phyloP scores from a whole-genome alignment of 2,113 vertebrate genomes.

The Chaenocephalus aceratus region DNA sequence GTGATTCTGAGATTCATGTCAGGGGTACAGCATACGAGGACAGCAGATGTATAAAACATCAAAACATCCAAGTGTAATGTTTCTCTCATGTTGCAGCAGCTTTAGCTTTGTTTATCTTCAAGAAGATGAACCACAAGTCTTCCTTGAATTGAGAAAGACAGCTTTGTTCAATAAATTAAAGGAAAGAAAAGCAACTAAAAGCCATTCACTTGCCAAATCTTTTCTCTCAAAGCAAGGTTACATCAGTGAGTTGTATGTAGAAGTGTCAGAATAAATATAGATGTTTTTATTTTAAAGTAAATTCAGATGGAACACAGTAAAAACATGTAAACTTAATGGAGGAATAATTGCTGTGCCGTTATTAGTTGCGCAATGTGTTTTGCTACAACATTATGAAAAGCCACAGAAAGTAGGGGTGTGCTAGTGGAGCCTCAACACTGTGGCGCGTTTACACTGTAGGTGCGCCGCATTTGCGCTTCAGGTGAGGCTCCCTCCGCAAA shows the following conservation, averaged over 20 bases:
- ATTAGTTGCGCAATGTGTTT: constrained; percentile 10
- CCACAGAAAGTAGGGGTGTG: background rate
- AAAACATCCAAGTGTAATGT: constrained; percentile 11
- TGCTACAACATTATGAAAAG: background rate
- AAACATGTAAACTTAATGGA: background rate
- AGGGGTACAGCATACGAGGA: constrained; percentile 1
- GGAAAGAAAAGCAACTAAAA: background rate
- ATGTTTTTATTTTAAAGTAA: too few species aligned
- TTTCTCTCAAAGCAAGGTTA: background rate
- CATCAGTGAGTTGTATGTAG: too few species aligned
- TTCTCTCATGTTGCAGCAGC: constrained; percentile 18
- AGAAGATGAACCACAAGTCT: background rate
- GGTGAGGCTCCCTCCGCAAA: too few species aligned
- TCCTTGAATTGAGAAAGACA: constrained; percentile 11
- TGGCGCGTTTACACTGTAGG: too few species aligned
- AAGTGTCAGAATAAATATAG: too few species aligned
- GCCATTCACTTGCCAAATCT: constrained; percentile 4
- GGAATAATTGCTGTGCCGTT: background rate
- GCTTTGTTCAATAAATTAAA: constrained; percentile 12
- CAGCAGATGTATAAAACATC: constrained; percentile 57
- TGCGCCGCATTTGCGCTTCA: too few species aligned
- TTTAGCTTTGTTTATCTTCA: background rate
- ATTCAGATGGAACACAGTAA: too few species aligned
- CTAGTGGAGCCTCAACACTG: too few species aligned
- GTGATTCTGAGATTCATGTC: constrained; percentile 17